phyloP scores from a whole-genome alignment of 2,888 invertebrate species.

The Diaprepes abbreviatus region DNA sequence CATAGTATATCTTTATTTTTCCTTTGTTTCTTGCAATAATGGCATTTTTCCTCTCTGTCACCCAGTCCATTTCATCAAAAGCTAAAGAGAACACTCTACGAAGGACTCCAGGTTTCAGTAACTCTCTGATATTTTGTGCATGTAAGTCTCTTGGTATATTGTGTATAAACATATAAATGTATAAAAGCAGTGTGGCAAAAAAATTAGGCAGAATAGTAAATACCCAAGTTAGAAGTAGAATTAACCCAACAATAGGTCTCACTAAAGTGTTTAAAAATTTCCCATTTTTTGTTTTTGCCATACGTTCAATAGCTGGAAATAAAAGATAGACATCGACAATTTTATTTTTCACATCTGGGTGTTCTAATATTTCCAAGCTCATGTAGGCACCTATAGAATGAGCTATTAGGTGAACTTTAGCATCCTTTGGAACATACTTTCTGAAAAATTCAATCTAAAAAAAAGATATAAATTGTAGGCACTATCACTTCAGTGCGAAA shows the following conservation, averaged over 20 bases:
- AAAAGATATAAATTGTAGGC: no score
- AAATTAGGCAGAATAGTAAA: conserved; percentile 72
- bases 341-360: conserved; percentile 70
- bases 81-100: conserved; percentile 80
- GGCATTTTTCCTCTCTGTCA: conserved; percentile 76
- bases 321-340: conserved; percentile 79
- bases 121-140: conserved; percentile 70
- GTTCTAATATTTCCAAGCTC: conserved; percentile 78
- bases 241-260: conserved; percentile 68
- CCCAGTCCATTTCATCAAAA: conserved; percentile 84
- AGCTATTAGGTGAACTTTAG: conserved; percentile 85
- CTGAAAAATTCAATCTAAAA: conserved; percentile 77
- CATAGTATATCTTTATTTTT: conserved; percentile 85
- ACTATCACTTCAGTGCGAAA: no score
- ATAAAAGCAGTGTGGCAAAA: conserved; percentile 70
- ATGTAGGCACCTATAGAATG: conserved; percentile 95
- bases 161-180: conserved; percentile 71
- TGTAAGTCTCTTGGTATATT: conserved; percentile 72
- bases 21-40: conserved; percentile 72
- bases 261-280: conserved; percentile 75
- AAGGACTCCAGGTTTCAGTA: conserved; percentile 73
- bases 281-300: conserved; percentile 84
- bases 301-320: conserved; percentile 90
- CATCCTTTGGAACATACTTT: conserved; percentile 78
- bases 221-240: conserved; percentile 69